Conservation (phyloP, 2,113 vertebrate genomes). For the Silurus meridionalis region DNA sequence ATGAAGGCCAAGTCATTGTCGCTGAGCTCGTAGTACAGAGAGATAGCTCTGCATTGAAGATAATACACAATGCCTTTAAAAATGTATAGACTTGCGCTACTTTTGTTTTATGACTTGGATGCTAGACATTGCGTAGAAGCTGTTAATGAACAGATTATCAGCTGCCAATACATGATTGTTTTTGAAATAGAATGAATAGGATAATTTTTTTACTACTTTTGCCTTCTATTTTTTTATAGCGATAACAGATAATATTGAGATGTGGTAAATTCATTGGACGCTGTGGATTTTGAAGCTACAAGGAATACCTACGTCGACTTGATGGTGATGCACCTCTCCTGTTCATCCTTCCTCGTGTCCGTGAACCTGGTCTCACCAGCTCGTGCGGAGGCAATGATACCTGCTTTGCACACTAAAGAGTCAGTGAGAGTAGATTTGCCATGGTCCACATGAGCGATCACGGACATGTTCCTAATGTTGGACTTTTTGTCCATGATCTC, state of each 20-base stretch:
- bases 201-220: background rate
- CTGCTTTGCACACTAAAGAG: conserved; percentile 58
- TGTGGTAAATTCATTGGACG: background rate
- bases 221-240: background rate
- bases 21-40: conserved; percentile 58
- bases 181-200: background rate
- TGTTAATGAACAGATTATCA: background rate
- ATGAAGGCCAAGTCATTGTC: conserved; percentile 61
- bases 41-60: conserved; percentile 56
- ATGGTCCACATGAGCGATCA: conserved; percentile 62
- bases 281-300: background rate
- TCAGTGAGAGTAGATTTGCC: conserved; percentile 67
- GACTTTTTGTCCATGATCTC: conserved; percentile 67
- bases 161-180: background rate
- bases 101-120: conserved; percentile 21
- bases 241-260: background rate
- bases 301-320: conserved; percentile 57
- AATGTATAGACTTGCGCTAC: background rate
- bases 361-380: conserved; percentile 60
- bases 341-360: conserved; percentile 62
- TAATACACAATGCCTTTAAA: conserved; percentile 28
- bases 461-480: conserved; percentile 67
- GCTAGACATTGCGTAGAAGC: background rate
- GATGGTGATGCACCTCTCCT: conserved; percentile 62
- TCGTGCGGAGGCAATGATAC: conserved; percentile 57